These are phyloP conservation scores for Laticauda laticaudata DNA, from an alignment of 2,113 vertebrate species.

Conservation along the genomic window DNA sequence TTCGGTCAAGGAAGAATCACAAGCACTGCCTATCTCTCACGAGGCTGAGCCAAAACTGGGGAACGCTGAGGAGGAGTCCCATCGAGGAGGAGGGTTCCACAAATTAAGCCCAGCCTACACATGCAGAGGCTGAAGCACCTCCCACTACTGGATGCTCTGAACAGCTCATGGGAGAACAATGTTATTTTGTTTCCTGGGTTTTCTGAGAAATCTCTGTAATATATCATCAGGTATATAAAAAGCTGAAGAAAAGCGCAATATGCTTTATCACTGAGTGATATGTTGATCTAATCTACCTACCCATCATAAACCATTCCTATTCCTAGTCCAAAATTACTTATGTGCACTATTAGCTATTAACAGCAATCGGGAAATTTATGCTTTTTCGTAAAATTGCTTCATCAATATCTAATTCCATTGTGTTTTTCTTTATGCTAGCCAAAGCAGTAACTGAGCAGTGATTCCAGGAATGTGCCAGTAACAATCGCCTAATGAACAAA, in stretches of 20 bases:
- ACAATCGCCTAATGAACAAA: slow-evolving; percentile 17
- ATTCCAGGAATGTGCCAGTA: slow-evolving; percentile 39
- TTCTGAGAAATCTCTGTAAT: neutral
- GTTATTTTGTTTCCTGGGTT: neutral
- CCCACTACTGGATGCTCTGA: no score
- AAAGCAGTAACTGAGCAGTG: slow-evolving; percentile 87
- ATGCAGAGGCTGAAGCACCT: no score
- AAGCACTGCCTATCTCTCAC: no score
- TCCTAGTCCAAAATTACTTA: neutral
- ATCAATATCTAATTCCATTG: slow-evolving; percentile 46
- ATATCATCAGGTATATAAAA: neutral
- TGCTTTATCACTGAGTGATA: neutral
- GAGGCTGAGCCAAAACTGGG: no score
- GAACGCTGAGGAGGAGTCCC: no score
- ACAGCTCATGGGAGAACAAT: neutral
- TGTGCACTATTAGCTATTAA: neutral
- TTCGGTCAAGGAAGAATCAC: no score
- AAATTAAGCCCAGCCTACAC: no score
- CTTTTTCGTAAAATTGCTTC: neutral
- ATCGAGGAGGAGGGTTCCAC: no score
- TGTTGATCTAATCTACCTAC: neutral
- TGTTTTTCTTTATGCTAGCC: slow-evolving; percentile 75
- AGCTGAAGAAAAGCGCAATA: neutral
- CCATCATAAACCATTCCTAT: neutral
- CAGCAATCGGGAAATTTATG: neutral